Conservation (phyloP, 2,888 invertebrate species). For the Leucophenga montana region DNA sequence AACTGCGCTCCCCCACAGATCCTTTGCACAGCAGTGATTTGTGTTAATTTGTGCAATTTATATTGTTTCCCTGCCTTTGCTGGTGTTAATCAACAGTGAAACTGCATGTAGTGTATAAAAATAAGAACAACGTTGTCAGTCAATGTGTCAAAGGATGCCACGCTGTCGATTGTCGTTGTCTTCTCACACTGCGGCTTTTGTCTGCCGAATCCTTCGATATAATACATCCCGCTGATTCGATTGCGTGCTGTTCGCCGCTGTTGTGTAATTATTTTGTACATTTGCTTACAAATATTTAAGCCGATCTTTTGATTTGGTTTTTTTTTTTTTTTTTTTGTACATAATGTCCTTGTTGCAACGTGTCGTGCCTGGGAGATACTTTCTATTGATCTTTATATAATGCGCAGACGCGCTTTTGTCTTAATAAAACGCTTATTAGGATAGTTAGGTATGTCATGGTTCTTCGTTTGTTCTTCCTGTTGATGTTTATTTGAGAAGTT, state of each 20-base stretch:
- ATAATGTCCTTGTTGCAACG: slow-evolving; percentile 29
- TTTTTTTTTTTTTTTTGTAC: slow-evolving; percentile 28
- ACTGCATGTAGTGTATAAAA: background rate
- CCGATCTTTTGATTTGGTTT: slow-evolving; percentile 34
- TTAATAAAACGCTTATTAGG: slow-evolving; percentile 32
- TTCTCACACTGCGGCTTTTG: slow-evolving; percentile 1
- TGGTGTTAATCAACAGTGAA: slow-evolving; percentile 25
- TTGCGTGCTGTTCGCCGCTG: slow-evolving; percentile 24
- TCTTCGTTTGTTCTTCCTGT: too few species aligned
- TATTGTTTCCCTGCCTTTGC: slow-evolving; percentile 1
- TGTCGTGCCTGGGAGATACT: background rate
- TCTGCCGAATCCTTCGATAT: slow-evolving; percentile 30
- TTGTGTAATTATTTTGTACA: slow-evolving; percentile 46
- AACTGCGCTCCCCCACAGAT: slow-evolving; percentile 2
- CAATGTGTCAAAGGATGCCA: slow-evolving; percentile 8
- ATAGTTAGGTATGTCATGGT: slow-evolving; percentile 7
- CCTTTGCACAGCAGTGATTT: background rate
- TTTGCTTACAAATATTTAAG: slow-evolving; percentile 47
- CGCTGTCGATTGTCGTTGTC: background rate
- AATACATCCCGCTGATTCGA: slow-evolving; percentile 26
- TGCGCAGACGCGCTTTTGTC: slow-evolving; percentile 19
- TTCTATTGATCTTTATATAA: too few species aligned
- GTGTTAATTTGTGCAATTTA: slow-evolving; percentile 16
- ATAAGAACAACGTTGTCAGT: background rate
- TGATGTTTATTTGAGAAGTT: background rate